phyloP scores from a whole-genome alignment of 53 echinoderm and acorn worm species.

The Crossaster papposus region DNA sequence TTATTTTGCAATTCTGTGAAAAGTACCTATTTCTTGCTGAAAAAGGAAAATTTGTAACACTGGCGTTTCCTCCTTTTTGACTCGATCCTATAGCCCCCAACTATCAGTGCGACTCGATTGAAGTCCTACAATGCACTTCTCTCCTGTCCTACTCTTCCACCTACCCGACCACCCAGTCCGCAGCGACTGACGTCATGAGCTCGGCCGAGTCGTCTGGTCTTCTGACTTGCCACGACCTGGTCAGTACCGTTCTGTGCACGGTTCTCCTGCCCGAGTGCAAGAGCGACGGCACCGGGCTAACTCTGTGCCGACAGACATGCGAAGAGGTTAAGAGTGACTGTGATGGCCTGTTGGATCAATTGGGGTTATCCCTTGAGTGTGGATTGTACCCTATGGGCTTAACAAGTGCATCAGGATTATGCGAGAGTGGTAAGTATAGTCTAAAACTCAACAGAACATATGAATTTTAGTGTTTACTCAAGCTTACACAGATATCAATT shows the following conservation, averaged over 20 bases:
- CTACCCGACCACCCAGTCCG: slow-evolving; percentile 31
- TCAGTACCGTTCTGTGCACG: slow-evolving; percentile 15
- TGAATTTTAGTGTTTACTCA: too few species aligned
- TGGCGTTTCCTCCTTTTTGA: background rate
- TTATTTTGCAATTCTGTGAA: background rate
- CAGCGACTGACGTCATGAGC: background rate
- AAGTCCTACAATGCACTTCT: slow-evolving; percentile 44
- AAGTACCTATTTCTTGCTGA: background rate
- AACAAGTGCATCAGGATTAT: background rate
- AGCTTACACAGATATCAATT: too few species aligned
- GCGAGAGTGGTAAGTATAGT: slow-evolving; percentile 10
- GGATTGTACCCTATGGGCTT: slow-evolving; percentile 1
- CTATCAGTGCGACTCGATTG: slow-evolving; percentile 29
- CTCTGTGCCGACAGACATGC: slow-evolving; percentile 37
- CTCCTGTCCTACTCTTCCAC: slow-evolving; percentile 36
- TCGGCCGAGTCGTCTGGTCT: slow-evolving; percentile 32
- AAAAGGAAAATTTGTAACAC: background rate
- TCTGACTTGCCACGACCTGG: slow-evolving; percentile 30
- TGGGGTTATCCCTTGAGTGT: slow-evolving; percentile 15
- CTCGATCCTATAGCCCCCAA: background rate
- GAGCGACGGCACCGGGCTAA: slow-evolving; percentile 8
- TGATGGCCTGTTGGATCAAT: slow-evolving; percentile 3
- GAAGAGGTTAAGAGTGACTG: slow-evolving; percentile 19
- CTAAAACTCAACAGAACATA: too few species aligned
- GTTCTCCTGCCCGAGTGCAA: slow-evolving; percentile 22